Conservation (phyloP, 2,113 vertebrate species). For the Pavo muticus region DNA sequence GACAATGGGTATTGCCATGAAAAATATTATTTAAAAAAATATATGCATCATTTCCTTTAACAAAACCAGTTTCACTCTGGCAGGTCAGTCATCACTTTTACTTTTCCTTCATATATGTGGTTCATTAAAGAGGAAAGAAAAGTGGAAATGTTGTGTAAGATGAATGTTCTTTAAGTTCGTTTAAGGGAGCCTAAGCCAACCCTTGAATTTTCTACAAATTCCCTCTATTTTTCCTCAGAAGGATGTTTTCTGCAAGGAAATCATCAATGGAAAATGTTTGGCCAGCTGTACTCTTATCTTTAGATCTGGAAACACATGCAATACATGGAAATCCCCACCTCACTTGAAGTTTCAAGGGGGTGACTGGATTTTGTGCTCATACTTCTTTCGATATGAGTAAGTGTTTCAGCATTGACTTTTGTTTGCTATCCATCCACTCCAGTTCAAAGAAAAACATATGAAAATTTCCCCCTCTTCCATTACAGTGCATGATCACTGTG, state of each 20-base stretch:
- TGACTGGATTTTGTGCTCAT: constrained; percentile 38
- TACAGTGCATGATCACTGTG: not conserved
- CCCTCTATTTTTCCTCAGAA: not conserved
- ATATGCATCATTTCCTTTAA: accelerated
- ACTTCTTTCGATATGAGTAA: constrained; percentile 13
- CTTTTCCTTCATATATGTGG: not conserved
- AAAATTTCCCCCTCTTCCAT: not conserved
- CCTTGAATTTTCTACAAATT: not conserved
- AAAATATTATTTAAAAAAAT: not conserved
- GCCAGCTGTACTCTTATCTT: constrained; percentile 69
- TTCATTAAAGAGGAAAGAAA: not conserved
- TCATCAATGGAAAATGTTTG: constrained; percentile 68
- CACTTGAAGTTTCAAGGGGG: constrained; percentile 43
- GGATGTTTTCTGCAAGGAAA: constrained; percentile 65
- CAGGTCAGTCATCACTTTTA: not conserved
- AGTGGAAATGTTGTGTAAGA: not conserved
- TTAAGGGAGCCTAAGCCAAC: not conserved
- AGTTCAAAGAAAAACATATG: constrained; percentile 6
- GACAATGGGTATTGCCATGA: not conserved
- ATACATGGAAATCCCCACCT: constrained; percentile 73
- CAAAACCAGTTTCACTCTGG: not conserved
- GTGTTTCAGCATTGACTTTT: constrained; percentile 25
- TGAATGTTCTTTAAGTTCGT: not conserved
- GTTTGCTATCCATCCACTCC: constrained; percentile 32
- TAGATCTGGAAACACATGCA: constrained; percentile 65